Evolutionary conservation across 2,888 invertebrate genomes (phyloP).

Genomic region (Boloria euphrosyne): DNA sequence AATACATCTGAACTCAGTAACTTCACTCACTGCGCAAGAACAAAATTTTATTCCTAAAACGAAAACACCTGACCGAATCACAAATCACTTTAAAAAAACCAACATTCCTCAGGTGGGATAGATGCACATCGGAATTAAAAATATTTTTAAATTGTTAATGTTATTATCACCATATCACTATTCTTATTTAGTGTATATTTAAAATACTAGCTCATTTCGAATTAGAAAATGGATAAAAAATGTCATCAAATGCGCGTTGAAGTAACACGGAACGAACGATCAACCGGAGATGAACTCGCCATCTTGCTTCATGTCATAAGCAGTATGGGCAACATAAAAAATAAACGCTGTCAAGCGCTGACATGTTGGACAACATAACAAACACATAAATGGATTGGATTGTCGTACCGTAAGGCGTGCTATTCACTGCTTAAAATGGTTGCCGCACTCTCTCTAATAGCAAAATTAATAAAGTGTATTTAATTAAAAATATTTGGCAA

Average conservation of each 20-base stretch:
- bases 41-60: constrained; percentile 78
- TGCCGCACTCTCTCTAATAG: neutral
- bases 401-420: constrained; percentile 27
- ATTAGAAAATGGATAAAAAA: constrained; percentile 67
- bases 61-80: constrained; percentile 84
- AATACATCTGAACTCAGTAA: constrained; percentile 78
- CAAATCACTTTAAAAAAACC: constrained; percentile 84
- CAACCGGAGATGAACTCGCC: constrained; percentile 81
- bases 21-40: constrained; percentile 81
- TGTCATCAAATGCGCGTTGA: constrained; percentile 65
- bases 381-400: constrained; percentile 52
- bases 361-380: constrained; percentile 57
- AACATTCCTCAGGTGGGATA: constrained; percentile 86
- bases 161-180: constrained; percentile 59
- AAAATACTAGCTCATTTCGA: constrained; percentile 59
- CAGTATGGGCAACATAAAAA: constrained; percentile 62
- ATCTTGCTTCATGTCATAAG: constrained; percentile 79
- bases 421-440: constrained; percentile 17
- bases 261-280: constrained; percentile 73
- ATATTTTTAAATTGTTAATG: constrained; percentile 50
- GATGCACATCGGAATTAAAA: constrained; percentile 63
- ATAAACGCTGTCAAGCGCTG: constrained; percentile 50
- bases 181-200: constrained; percentile 53
- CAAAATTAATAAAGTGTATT: neutral
- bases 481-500: too few relatives aligned